Percentiles rank a stretch among this genome's conserved stretches.
Evolutionary conservation across 2,888 invertebrate species (phyloP).

Genomic region (Hemithea aestivaria): DNA sequence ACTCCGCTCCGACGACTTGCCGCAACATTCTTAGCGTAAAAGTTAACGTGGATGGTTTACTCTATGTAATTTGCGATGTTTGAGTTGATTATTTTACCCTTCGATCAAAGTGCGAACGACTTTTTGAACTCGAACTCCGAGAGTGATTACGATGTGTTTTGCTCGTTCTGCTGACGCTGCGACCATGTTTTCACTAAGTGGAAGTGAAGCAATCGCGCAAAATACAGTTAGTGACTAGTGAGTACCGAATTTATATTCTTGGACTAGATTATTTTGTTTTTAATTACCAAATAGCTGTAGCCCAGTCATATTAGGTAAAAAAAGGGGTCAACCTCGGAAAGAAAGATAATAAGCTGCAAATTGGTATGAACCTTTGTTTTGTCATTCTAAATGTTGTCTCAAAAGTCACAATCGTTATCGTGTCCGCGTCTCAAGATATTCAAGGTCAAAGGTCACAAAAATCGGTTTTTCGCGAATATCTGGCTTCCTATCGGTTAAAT

Average conservation of each 20-base stretch:
- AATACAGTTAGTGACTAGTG: constrained; percentile 63
- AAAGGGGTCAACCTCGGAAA: no score
- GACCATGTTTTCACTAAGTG: constrained; percentile 44
- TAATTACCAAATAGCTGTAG: no score
- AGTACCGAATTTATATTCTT: constrained; percentile 37
- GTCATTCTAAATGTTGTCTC: no score
- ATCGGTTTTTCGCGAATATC: no score
- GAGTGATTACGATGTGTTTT: constrained; percentile 55
- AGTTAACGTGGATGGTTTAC: constrained; percentile 77
- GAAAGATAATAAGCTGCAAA: no score
- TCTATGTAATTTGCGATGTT: constrained; percentile 76
- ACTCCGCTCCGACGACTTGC: constrained; percentile 65
- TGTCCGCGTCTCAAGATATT: no score
- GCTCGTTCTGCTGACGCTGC: constrained; percentile 40
- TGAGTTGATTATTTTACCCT: constrained; percentile 59
- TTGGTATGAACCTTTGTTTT: no score
- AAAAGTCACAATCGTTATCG: no score
- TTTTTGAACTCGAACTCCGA: constrained; percentile 50
- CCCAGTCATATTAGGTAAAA: no score
- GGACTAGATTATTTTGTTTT: no score
- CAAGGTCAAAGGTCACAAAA: no score
- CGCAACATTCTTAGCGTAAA: constrained; percentile 79
- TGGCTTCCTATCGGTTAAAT: no score
- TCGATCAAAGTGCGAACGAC: constrained; percentile 62
- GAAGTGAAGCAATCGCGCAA: constrained; percentile 51